A percentile compares a stretch with the other conserved stretches of the same genome.
Conservation (phyloP, 1,140 invertebrate species). For the Paracyclopina nana region DNA sequence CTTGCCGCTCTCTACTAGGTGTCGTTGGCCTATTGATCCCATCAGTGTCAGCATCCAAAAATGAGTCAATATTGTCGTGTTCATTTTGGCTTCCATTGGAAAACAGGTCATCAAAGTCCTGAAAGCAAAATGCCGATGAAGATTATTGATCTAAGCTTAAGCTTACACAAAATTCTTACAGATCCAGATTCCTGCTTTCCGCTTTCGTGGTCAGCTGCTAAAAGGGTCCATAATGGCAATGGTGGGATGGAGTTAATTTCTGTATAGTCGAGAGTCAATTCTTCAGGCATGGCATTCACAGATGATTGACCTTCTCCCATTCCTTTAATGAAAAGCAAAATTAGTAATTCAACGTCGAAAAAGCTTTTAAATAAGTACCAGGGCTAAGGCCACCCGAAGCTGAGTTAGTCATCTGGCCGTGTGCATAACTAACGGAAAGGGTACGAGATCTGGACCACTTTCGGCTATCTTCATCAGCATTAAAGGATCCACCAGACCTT, state of each 20-base stretch:
- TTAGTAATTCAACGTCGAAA: too few species aligned
- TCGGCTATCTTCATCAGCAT: slow-evolving; percentile 36
- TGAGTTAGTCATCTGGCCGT: slow-evolving; percentile 18
- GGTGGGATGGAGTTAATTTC: slow-evolving; percentile 92
- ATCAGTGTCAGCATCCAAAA: slow-evolving; percentile 18
- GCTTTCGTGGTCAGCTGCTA: slow-evolving; percentile 75
- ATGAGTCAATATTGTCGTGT: slow-evolving; percentile 17
- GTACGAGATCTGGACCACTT: slow-evolving; percentile 68
- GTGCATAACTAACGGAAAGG: slow-evolving; percentile 53
- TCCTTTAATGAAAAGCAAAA: too few species aligned
- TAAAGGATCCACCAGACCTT: slow-evolving; percentile 5
- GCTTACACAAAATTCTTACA: neutral
- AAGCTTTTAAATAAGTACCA: too few species aligned
- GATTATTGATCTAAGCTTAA: neutral
- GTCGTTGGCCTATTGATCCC: slow-evolving; percentile 16
- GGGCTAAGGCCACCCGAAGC: slow-evolving; percentile 12
- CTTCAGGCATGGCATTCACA: slow-evolving; percentile 47
- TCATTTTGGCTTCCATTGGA: slow-evolving; percentile 19
- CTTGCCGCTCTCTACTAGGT: slow-evolving; percentile 21
- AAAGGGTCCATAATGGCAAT: slow-evolving; percentile 78
- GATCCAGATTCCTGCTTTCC: neutral
- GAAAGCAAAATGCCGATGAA: neutral
- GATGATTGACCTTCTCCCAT: slow-evolving; percentile 35
- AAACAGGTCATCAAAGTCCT: slow-evolving; percentile 21
- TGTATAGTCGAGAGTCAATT: slow-evolving; percentile 75